A percentile compares a stretch with the other conserved stretches of the same genome.
Conservation (phyloP, 2,797 vertebrate species). For the Adrianichthys oophorus region DNA sequence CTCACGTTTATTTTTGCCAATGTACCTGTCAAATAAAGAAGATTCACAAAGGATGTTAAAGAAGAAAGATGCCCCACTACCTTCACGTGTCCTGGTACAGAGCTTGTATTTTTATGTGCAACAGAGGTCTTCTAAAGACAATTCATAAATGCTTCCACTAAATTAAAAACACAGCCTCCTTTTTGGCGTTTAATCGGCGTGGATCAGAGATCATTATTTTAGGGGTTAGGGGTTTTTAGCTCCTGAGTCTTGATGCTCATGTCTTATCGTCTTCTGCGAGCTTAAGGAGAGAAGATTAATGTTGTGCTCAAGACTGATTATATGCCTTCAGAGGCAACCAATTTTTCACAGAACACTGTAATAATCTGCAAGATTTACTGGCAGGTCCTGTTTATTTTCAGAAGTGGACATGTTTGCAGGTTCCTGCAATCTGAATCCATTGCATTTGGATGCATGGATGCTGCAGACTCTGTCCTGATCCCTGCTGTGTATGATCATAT, state of each 20-base stretch:
- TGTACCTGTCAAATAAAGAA: conserved; percentile 25
- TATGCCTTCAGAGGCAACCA: conserved; percentile 27
- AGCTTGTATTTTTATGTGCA: conserved; percentile 39
- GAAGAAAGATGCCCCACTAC: background rate
- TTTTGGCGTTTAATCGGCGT: conserved; percentile 26
- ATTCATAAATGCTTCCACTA: conserved; percentile 41
- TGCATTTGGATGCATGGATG: conserved; percentile 23
- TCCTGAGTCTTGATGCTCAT: conserved; percentile 20
- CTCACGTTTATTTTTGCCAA: conserved; percentile 21
- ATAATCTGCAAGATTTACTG: conserved; percentile 33
- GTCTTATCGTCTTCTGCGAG: conserved; percentile 48
- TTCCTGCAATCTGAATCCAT: conserved; percentile 9
- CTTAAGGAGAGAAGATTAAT: conserved; percentile 30
- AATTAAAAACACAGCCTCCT: conserved; percentile 12
- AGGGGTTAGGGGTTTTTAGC: conserved; percentile 8
- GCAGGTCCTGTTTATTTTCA: conserved; percentile 23
- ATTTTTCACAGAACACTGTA: conserved; percentile 12
- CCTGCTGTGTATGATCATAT: conserved; percentile 52
- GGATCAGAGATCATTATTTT: conserved; percentile 8
- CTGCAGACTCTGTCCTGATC: conserved; percentile 39
- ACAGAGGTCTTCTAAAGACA: conserved; percentile 32
- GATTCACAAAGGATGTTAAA: conserved; percentile 13
- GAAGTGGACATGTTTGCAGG: conserved; percentile 18
- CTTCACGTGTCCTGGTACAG: conserved; percentile 42
- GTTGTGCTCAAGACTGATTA: conserved; percentile 33